Conservation (phyloP, 2,113 vertebrate species). For the Rhipidura dahli region DNA sequence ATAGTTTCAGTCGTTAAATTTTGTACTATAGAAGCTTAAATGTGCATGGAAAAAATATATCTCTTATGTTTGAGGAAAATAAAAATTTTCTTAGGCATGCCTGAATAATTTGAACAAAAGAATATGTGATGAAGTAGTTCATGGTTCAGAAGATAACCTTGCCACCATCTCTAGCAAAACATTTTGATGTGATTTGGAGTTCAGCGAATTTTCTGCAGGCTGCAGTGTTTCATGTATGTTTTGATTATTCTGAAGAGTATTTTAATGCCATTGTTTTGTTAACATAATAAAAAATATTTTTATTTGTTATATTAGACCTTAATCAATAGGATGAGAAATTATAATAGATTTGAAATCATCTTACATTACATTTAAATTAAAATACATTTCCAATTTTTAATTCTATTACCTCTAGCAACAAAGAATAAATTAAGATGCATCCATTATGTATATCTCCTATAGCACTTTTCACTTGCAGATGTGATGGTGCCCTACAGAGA, state of each 20-base stretch:
- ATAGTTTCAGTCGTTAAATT: background rate
- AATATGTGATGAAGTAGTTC: background rate
- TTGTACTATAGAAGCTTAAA: background rate
- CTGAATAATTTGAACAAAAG: background rate
- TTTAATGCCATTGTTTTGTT: background rate
- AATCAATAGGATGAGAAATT: background rate
- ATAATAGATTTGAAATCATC: background rate
- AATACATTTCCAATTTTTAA: background rate
- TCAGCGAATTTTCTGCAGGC: background rate
- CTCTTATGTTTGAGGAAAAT: background rate
- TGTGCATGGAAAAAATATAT: background rate
- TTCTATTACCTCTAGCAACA: background rate
- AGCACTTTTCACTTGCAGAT: background rate
- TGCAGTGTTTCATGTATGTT: background rate
- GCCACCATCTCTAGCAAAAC: background rate
- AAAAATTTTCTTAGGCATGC: background rate
- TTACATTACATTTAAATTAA: background rate
- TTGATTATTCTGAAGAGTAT: background rate
- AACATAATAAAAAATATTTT: background rate
- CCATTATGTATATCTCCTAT: background rate
- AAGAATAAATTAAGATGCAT: background rate
- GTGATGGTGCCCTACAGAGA: background rate
- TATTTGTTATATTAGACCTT: background rate
- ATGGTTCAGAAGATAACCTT: background rate
- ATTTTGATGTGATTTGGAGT: background rate